Base-by-base conservation (phyloP, 2,888 invertebrate genomes). In the Cheilosia impressa region DNA sequence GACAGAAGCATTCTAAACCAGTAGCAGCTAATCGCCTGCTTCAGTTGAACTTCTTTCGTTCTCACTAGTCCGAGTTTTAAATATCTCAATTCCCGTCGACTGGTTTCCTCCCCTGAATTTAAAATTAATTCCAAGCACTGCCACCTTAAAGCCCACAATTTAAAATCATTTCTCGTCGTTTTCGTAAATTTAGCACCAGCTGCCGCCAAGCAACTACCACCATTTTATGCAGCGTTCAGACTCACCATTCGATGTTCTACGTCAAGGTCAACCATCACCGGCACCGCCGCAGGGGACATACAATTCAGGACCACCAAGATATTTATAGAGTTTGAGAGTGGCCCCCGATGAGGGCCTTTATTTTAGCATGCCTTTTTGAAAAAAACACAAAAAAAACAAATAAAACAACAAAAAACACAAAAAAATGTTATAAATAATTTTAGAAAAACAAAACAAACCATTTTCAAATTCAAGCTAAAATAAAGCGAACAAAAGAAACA, bases 261-360 rank as follows among this genome's bases (percentile, higher is more conserved):
- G 90, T 57, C 92, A 91, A 87, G 91, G 90, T 31, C 92, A 91
- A 73, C 90, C 90, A 65, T 91, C 91, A 45, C 91, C 92, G 58
- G 90, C 90, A 80, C 90, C 90, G 85, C 89, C 90, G 83, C 90
- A 91, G 88, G 91, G 91, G 89, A 89, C 91, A 89, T 91, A 91
- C 88, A 92, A 92, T 90, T 90, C 92, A 85, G 92, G 91, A 88
- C 92, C 91, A 89, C 92, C 92, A 88, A 90, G 92, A 89, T 92
- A 91, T 90, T 92, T 92, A 92, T 92, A 92, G 92, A 92, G 90
- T 90, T 90, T 92, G 90, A 89, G 90, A 89, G 90, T 92, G 90
- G 92, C 91, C 90, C 91, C 91, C 89, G 91, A 92, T 88, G 90
- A 90, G 90, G 91, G 91, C 89, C 90, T 91, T 89, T 91, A 91